Evolutionary conservation across 2,113 vertebrate genomes (phyloP).

Genomic region (Alces alces): DNA sequence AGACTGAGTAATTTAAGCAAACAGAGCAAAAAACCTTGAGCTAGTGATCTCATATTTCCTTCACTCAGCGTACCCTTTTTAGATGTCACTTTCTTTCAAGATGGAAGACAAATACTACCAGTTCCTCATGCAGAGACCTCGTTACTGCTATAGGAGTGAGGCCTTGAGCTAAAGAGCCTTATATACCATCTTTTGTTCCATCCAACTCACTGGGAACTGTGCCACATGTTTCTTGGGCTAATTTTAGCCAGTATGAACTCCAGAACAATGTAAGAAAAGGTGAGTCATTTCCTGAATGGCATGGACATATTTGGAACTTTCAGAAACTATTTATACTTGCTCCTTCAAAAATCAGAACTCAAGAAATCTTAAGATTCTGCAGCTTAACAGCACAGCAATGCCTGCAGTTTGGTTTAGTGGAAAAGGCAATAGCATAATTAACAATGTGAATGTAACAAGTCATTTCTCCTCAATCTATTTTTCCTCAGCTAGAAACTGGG

Average conservation of each 20-base stretch:
- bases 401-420: background rate
- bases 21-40: background rate
- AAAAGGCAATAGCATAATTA: background rate
- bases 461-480: slow-evolving; percentile 10
- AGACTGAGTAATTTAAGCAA: background rate
- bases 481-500: background rate
- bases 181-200: background rate
- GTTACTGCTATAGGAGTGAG: background rate
- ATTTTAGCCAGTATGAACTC: slow-evolving; percentile 13
- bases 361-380: slow-evolving; percentile 5
- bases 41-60: background rate
- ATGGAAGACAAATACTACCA: background rate
- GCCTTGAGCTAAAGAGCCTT: background rate
- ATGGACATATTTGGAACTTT: background rate
- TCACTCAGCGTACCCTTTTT: background rate
- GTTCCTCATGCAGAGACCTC: background rate
- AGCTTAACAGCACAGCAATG: background rate
- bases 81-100: slow-evolving; percentile 16
- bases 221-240: background rate
- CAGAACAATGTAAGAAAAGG: slow-evolving; percentile 33
- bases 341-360: slow-evolving; percentile 33
- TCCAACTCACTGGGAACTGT: background rate
- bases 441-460: background rate
- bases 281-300: slow-evolving; percentile 41
- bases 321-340: slow-evolving; percentile 28